These are phyloP conservation scores for Mustela lutreola DNA, from an alignment of 2,113 vertebrate species.

Conservation along the genomic window DNA sequence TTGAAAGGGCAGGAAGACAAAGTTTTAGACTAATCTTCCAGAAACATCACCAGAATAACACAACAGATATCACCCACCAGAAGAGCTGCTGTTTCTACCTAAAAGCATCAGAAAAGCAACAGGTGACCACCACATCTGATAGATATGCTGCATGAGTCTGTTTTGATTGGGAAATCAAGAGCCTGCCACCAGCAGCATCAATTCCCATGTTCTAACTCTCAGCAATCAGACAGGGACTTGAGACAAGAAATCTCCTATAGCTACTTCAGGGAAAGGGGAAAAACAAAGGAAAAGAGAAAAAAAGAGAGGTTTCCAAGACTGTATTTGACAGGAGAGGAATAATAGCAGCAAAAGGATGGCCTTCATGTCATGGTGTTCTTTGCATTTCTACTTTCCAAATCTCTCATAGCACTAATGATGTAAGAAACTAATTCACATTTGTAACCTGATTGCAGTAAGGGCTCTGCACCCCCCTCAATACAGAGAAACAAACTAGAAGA, in stretches of 20 bases:
- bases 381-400: not conserved
- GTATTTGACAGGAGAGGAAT: not conserved
- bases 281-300: no score
- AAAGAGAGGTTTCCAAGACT: not conserved
- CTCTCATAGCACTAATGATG: not conserved
- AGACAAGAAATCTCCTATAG: not conserved
- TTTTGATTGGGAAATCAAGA: not conserved
- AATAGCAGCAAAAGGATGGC: not conserved
- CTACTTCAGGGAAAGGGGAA: not conserved
- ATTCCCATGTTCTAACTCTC: not conserved
- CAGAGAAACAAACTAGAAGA: not conserved
- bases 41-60: not conserved
- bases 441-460: not conserved
- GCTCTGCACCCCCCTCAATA: not conserved
- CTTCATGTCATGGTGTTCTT: not conserved
- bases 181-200: not conserved
- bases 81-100: not conserved
- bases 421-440: not conserved
- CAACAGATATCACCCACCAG: not conserved
- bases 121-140: not conserved
- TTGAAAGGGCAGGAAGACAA: not conserved
- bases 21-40: not conserved
- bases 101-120: not conserved
- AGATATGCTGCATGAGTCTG: not conserved
- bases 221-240: not conserved